Evolutionary conservation across 2,113 vertebrate genomes (phyloP), one percentile per base, ranked within the genome.

Genomic region (Elanoides forficatus): DNA sequence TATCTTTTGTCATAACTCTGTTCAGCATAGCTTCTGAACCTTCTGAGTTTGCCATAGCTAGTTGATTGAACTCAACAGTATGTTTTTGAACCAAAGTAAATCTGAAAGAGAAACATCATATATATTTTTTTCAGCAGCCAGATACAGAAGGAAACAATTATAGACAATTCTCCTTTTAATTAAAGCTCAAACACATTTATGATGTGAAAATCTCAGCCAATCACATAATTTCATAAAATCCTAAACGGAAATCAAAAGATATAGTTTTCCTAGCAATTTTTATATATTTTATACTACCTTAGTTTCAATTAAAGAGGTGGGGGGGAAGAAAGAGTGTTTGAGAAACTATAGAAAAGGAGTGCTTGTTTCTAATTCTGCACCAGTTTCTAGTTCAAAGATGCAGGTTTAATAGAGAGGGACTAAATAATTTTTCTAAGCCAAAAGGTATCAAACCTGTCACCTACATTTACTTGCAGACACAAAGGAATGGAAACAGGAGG

Each of bases 1-100:
- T 99, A 96, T 99, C 99, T 98, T 99, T 99, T 47, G 99, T 99
- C 99, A 99, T 99, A 87, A 99, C 99, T 98, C 99, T 98, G 98
- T 99, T 99, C 97, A 99, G 96, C 99, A 99, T 99, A 36, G 99
- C 99, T 98, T 99, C 99, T 16, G 99, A 99, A 91, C 99, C 99
- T 97, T 99, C 99, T 0, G 99, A 99, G 98, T 99, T 99, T 83
- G 99, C 99, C 99, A 99, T 99, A 84, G 99, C 99, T 96, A 99
- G 98, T 96, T 99, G 99, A 98, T 99, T 99, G 98, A 99, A 99
- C 98, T 99, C 99, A 98, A 99, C 99, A 63, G 99, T 99, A 97
- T 99, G 99, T 96, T 99, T 99, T 97, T 99, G 99, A 98, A 99
- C 99, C 96, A 99, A 98, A 92, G 98, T 99, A 98, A 99, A 99